Evolutionary conservation across 2,113 vertebrate species (phyloP).

Genomic region (Lamprotornis superbus): DNA sequence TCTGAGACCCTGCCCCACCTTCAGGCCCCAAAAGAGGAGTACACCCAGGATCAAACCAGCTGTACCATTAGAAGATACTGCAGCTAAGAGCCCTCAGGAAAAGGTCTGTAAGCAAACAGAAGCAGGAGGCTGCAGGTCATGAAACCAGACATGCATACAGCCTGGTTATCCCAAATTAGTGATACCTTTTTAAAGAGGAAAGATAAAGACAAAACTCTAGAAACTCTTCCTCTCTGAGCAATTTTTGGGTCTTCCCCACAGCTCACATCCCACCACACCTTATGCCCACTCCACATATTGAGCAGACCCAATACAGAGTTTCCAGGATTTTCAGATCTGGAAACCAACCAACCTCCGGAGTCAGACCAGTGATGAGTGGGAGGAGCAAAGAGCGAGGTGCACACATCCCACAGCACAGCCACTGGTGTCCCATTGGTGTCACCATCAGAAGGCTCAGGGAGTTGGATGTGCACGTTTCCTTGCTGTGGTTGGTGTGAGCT

Average conservation of each 20-base stretch:
- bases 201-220: background rate
- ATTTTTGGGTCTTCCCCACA: background rate
- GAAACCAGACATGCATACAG: background rate
- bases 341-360: background rate
- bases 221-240: background rate
- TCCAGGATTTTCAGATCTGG: background rate
- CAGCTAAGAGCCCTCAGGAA: background rate
- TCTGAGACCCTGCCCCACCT: background rate
- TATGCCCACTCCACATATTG: background rate
- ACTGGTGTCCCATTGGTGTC: background rate
- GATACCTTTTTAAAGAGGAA: background rate
- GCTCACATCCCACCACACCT: background rate
- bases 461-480: accelerated
- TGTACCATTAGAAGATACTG: background rate
- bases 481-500: background rate
- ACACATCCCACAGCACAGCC: background rate
- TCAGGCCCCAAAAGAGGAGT: background rate
- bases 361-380: accelerated
- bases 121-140: background rate
- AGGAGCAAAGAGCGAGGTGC: background rate
- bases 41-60: background rate
- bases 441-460: background rate
- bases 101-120: background rate
- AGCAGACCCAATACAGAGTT: background rate
- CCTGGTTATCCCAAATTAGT: background rate